Base-by-base conservation (phyloP, 1,140 invertebrate genomes). In the Panulirus ornatus region DNA sequence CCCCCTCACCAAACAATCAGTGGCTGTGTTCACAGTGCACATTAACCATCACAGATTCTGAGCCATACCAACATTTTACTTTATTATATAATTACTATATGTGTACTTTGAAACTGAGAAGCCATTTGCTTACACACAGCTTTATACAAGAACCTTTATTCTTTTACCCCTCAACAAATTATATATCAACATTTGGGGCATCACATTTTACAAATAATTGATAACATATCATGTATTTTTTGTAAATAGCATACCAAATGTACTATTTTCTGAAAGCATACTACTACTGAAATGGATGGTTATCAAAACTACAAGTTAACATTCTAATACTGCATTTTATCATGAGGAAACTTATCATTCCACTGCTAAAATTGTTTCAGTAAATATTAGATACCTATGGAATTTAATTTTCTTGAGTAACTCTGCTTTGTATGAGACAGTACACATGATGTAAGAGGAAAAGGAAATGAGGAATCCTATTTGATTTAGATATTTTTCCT, bases 401-500 rank as follows among this genome's bases (percentile, higher is more conserved):
- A 30, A 66, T 22, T 30, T 9, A 30, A 30, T 47, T 47, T 6
- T 47, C 44, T 47, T 66, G 11, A 1, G 6, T 27, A 66, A 66
- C 27, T 27, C 58, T 66, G 58, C 58, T 66, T 66, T 30, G 58
- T 66, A 30, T 8, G 58, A 27, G n/a, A 63, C 11, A 22, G 58
- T 27, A 66, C 30, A 66, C 58, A 30, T 5, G 30, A 3, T 66
- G 16, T 58, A 66, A 8, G 5, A 30, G n/a, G 5, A 66, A 11
- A 66, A 6, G 14, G 5, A 47, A 8, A 66, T 30, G 27, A 66
- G 58, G 5, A 2, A 30, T 30, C 27, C 30, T 6, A 66, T 66
- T 66, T 66, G n/a, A 66, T 66, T 66, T 66, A n/a, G 3, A 66
- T 6, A 66, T 66, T 22, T 66, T 66, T 66, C 58, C n/a, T 66